Evolutionary conservation across 2,797 vertebrate genomes (phyloP), one percentile per base, ranked within the genome.

Genomic region (Dicrostonyx torquatus): DNA sequence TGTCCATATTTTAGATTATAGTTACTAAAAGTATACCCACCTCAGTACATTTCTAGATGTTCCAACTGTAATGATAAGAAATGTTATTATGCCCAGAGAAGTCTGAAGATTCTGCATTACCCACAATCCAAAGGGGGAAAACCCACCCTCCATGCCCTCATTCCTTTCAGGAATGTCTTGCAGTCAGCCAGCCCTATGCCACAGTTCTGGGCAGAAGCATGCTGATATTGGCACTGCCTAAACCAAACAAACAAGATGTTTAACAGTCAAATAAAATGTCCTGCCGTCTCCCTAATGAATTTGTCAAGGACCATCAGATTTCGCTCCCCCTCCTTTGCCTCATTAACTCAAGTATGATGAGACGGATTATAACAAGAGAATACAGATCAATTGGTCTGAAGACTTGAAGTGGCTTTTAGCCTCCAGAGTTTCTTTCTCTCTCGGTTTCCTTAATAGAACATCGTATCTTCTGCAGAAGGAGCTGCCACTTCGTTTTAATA

Each of bases 161-260:
- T 26, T 43, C 86, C 64, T 68, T 75, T 14, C n/a, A 91, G 72
- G 87, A 2, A 73, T n/a, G 97, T 94, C 90, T 83, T 91, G 77
- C 18, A 93, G 96, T 95, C 93, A 92, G 97, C 96, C 93, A 97
- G 97, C 97, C 97, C 95, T 97, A 92, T 97, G 40, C 95, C 92
- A 75, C 82, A 96, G 98, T 97, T 97, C 96, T 98, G 97, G 98
- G 98, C 96, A 97, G 97, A 96, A 93, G 96, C 96, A 73, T 80
- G 97, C 97, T 97, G 97, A 91, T 96, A 98, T 97, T 98, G 97
- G 98, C 98, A 97, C 91, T 92, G 98, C 97, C 98, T 97, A 98
- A 98, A 98, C 98, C 98, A 98, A 98, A 98, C 98, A 97, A 98
- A 98, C 98, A 98, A 98, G 83, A 97, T 98, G 98, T 98, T 98